Evolutionary conservation across 2,888 invertebrate genomes (phyloP), one percentile per base, ranked within the genome.

Genomic region (Nowickia ferox): DNA sequence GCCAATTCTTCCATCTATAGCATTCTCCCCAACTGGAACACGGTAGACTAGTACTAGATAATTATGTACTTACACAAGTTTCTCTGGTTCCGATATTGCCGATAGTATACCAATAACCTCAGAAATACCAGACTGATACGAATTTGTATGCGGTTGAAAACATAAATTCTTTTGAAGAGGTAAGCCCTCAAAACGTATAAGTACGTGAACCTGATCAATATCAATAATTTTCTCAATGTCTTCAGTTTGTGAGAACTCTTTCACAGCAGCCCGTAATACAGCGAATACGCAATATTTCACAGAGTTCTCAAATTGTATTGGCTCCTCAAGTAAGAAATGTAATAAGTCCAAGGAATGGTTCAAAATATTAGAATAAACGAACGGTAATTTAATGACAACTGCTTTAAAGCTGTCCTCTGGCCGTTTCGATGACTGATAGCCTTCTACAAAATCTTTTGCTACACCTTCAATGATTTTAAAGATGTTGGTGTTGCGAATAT

Each of bases 371-470:
- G n/a, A 42, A 66, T 90, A 92, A 0, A 84, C 86, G 22, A 92
- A 89, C 30, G 90, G 88, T 9, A 92, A 69, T 11, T 88, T 85
- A 10, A 92, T 48, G 40, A 89, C 66, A 2, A 92, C 81, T 2
- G 92, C 88, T 8, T 90, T 89, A 22, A 92, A 84, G 10, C 89
- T 89, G 63, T 91, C 89, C 63, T 92, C 92, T 0, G 91, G 83
- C 6, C 88, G 87, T 38, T 88, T 88, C 0, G 89, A 87, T 61
- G 68, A 76, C 17, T 76, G 82, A 68, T 88, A 92, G 4, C 86
- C 89, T 8, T 77, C 78, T 8, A 90, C 63, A 57, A 90, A 91
- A 19, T 78, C 68, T 0, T 88, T 87, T 0, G 88, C 88, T 15
- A 87, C 87, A 1, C 89, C 89, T 75, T 90, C 88, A 11, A 92